Evolutionary conservation across 2,113 vertebrate species (phyloP).

Genomic region (Mobula hypostoma): DNA sequence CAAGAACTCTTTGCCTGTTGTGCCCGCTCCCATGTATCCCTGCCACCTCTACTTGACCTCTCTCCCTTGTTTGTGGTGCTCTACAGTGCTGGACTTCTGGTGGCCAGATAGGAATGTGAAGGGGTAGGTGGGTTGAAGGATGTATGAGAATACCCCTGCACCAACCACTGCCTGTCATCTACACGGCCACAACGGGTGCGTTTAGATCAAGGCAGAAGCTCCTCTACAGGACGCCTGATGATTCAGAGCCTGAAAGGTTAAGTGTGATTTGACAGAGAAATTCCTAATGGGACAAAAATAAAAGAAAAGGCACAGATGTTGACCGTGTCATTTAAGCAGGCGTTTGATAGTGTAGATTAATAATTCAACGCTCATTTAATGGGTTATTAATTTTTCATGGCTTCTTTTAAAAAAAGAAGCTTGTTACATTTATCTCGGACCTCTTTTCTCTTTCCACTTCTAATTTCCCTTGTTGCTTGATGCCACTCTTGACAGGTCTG

Average conservation of each 20-base stretch:
- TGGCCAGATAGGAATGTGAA: not conserved
- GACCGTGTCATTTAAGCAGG: not conserved
- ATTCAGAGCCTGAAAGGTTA: slow-evolving; percentile 28
- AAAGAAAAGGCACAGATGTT: slow-evolving; percentile 8
- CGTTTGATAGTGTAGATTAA: slow-evolving; percentile 31
- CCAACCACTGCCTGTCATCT: not conserved
- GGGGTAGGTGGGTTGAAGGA: not conserved
- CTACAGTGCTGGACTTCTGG: not conserved
- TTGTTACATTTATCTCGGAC: slow-evolving; percentile 25
- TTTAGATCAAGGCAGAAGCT: not conserved
- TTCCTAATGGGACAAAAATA: slow-evolving; percentile 11
- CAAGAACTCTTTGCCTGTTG: not conserved
- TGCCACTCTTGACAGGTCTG: not conserved
- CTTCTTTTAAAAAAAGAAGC: slow-evolving; percentile 11
- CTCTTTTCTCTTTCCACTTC: not conserved
- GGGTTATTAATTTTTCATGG: slow-evolving; percentile 37
- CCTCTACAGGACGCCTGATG: not conserved
- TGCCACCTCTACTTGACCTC: too few relatives aligned
- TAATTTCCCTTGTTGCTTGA: not conserved
- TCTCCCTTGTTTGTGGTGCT: not conserved
- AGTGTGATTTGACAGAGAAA: slow-evolving; percentile 26
- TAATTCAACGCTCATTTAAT: slow-evolving; percentile 37
- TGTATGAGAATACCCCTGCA: not conserved
- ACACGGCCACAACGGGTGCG: not conserved
- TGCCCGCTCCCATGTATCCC: not conserved